Conservation (phyloP, 2,797 vertebrate species). For the Xenops minutus region DNA sequence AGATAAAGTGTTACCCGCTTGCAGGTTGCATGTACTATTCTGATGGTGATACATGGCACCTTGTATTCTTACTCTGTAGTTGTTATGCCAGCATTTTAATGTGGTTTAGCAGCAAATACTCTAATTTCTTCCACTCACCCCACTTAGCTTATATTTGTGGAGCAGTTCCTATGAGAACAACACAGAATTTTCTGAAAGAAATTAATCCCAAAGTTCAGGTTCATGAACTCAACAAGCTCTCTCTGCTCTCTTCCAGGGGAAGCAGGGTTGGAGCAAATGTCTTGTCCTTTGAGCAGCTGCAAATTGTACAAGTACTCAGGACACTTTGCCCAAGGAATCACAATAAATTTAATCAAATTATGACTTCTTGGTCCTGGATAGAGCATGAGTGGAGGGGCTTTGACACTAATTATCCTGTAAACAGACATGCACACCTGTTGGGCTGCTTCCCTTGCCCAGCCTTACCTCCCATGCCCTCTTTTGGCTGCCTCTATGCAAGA, state of each 20-base stretch:
- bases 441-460: neutral
- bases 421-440: neutral
- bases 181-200: neutral
- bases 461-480: neutral
- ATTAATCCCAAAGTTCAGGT: neutral
- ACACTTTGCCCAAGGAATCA: neutral
- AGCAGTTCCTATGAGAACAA: neutral
- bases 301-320: neutral
- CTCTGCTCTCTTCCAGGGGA: neutral
- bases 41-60: neutral
- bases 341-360: neutral
- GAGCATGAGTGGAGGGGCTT: neutral
- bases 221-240: neutral
- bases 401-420: neutral
- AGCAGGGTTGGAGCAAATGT: neutral
- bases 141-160: neutral
- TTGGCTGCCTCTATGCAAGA: neutral
- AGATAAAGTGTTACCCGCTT: neutral
- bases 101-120: neutral
- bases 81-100: neutral
- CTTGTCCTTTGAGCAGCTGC: neutral
- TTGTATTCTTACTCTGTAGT: neutral
- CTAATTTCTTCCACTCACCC: neutral
- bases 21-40: neutral
- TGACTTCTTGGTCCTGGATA: neutral